Base-by-base conservation (phyloP, 2,888 invertebrate genomes). In the Troglohyphantes excavatus region DNA sequence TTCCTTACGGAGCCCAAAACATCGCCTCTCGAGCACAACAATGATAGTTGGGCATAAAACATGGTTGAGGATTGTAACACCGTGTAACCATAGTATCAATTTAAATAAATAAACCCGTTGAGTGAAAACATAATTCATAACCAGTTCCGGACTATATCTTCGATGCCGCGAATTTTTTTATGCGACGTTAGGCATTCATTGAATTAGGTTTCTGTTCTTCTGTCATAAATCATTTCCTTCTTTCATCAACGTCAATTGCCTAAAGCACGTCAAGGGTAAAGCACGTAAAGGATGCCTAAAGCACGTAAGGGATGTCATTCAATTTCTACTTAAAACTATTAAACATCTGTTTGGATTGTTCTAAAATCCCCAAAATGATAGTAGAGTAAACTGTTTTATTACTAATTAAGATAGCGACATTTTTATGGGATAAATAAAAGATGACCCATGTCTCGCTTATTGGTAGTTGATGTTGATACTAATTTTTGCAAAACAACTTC, bases 81-180 rank as follows among this genome's bases (percentile, higher is more conserved):
- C 86, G 78, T 86, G 86, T 86, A 86, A 86, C 86, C 70, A 61
- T 70, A 78, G 78, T 86, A 79, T 86, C 79, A 86, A 86, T 86
- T 86, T 86, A 86, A 86, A 86, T 86, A 86, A 86, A 86, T 86
- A 86, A 86, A 86, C 39, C 39, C 72, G 72, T 70, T 61, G 72
- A 29, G 70, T 78, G 39, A 79, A 86, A 86, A 43, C 72, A 72
- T 79, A 86, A 86, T 86, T 86, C 79, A 86, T 86, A 73, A 79
- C 70, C 61, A 78, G 86, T 72, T 79, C 46, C 33, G 68, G 79
- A 46, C 43, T 86, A 86, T 72, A 86, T 86, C 78, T 86, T 78
- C 61, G 86, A 86, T 86, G 86, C 79, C 86, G 65, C 86, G 78
- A 86, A 70, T 78, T 86, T 86, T 78, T 63, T 78, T 86, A 86